Base-by-base conservation (phyloP, 2,888 invertebrate genomes). In the Lasioglossum figueresi region DNA sequence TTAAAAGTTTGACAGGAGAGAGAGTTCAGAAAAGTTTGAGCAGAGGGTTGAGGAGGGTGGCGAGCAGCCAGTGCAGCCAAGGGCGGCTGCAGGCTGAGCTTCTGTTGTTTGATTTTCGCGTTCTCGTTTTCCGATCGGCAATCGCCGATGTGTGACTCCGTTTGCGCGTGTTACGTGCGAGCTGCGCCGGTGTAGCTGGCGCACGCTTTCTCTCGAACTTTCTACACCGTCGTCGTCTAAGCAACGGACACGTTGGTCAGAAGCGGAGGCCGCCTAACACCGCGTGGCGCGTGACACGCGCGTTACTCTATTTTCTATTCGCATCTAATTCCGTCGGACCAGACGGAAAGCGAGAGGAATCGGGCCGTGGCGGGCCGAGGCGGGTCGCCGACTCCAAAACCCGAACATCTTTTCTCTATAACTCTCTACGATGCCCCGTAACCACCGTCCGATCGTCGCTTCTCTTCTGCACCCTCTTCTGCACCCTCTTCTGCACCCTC, bases 291-390 rank as follows among this genome's bases (percentile, higher is more conserved):
- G 88, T 86, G 82, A 83, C 87, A 81, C 84, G 86, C 84, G 86
- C 84, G 88, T 88, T 88, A 89, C 83, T 92, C 92, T 92, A 92
- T 93, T 93, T 92, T 93, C 92, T 91, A 91, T 92, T 91, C 90
- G 89, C 90, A 89, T 92, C 93, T 93, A 92, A 92, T 93, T 92
- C 90, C 90, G 92, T 87, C 91, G 85, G 89, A 76, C 85, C 83
- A 76, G 85, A 68, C 68, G 37, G 70, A 70, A 40, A 70, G 37
- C 34, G 70, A 70, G 70, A 70, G 70, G 85, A 86, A 68, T 80
- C 80, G 82, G 76, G 71, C 71, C 34, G 72, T 40, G 71, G 75
- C 31, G 76, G 48, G 72, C 66, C 71, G 78, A 66, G 71, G 68
- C 75, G 76, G 56, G 75, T 63, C 63, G 63, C 63, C 63, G 63